Evolutionary conservation across 2,888 invertebrate species (phyloP).

Genomic region (Danaus chrysippus): DNA sequence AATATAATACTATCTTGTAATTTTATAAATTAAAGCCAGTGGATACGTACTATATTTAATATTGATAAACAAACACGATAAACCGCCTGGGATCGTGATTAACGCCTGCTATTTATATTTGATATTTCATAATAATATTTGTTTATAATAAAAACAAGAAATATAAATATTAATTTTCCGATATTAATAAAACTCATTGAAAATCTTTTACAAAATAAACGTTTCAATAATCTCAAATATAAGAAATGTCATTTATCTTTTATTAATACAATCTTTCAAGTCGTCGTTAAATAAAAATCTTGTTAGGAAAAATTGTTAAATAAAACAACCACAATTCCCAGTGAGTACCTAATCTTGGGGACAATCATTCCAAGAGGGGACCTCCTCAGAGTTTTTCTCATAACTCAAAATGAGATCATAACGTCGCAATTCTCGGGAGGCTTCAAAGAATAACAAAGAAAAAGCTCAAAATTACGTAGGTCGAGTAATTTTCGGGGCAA

Average conservation of each 20-base stretch:
- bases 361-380: conserved; percentile 68
- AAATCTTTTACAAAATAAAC: not conserved
- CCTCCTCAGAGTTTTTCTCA: conserved; percentile 72
- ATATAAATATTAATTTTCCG: not conserved
- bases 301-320: conserved; percentile 11
- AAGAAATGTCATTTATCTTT: not conserved
- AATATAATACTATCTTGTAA: too few relatives aligned
- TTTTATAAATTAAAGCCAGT: too few relatives aligned
- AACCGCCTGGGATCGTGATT: not conserved
- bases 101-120: not conserved
- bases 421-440: conserved; percentile 71
- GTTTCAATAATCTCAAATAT: not conserved
- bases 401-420: conserved; percentile 78
- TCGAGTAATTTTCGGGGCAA: conserved; percentile 75
- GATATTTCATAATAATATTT: not conserved
- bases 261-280: conserved; percentile 3
- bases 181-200: not conserved
- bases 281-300: conserved; percentile 6
- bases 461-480: conserved; percentile 73
- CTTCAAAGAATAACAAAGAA: conserved; percentile 75
- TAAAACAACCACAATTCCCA: conserved; percentile 38
- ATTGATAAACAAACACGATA: not conserved
- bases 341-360: conserved; percentile 65
- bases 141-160: not conserved
- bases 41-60: not conserved